Base-by-base conservation (phyloP, 2,888 invertebrate species). In the Cryptus armator region DNA sequence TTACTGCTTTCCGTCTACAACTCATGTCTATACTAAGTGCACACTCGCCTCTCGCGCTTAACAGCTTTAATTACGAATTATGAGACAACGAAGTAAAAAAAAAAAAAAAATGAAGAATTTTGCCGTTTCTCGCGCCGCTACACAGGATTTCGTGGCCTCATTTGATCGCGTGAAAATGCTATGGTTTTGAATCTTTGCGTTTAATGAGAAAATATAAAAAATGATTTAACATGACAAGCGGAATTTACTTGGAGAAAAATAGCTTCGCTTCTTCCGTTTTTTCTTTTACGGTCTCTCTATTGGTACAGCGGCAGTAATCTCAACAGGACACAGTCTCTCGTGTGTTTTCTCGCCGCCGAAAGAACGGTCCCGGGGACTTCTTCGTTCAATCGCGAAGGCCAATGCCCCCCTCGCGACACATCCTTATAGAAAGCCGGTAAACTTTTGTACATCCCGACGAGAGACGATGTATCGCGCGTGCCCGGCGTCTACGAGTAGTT, bases 361-460 rank as follows among this genome's bases (percentile, higher is more conserved):
- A n/a, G 44, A 68, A 32, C 29, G 59, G 32, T 16, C 19, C 6
- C 37, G 9, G 37, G 59, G 10, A 43, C 68, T 67, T 51, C 66
- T 66, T 64, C 71, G 56, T 80, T 84, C 62, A 68, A 78, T 79
- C 79, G 56, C 62, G 53, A 83, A 70, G 78, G 74, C 79, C 74
- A 74, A 75, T 79, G 78, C 83, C 72, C 77, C 37, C 7, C 37
- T 37, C 37, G 37, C 53, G 74, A 75, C 53, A 70, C 46, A 75
- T 70, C 53, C 79, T 75, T 62, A 64, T 74, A 53, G 79, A 83
- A 83, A 83, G 62, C 79, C 46, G 37, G 44, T 6, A 66, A 12
- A 19, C 16, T 16, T 19, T n/a, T 44, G 16, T 44, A 37, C 16
- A 56, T 24, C 51, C 51, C 64, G 48, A 32, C n/a, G 29, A 37